These are phyloP conservation scores for Drosophila anomalata DNA, from an alignment of 2,888 invertebrate species.

Conservation along the genomic window DNA sequence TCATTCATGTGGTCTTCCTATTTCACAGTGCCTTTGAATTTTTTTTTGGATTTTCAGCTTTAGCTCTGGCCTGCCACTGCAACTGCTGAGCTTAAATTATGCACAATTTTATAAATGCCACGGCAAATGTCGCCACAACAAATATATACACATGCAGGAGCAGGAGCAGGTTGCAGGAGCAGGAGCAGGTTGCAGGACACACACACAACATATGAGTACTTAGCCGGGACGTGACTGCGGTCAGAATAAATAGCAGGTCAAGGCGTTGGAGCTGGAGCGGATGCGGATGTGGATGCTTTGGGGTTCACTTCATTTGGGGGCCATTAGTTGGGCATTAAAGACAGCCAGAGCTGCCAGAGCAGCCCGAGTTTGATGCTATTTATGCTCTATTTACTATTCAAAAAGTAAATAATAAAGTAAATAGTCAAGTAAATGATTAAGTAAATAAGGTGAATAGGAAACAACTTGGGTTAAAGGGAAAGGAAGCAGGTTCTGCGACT, in stretches of 20 bases:
- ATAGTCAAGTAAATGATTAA: no score
- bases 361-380: no score
- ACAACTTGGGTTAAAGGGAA: neutral
- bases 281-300: no score
- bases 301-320: conserved; percentile 5
- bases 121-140: conserved; percentile 44
- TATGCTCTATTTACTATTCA: no score
- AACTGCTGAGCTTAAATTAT: conserved; percentile 50
- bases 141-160: neutral
- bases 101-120: conserved; percentile 58
- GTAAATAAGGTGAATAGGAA: no score
- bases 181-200: conserved; percentile 4
- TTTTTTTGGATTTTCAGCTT: neutral
- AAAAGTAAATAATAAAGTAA: no score
- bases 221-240: conserved; percentile 48
- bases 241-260: conserved; percentile 46
- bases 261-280: conserved; percentile 15
- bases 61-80: neutral
- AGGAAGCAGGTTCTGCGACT: neutral
- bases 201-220: conserved; percentile 42
- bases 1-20: conserved; percentile 44
- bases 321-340: neutral
- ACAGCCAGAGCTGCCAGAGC: neutral
- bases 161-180: conserved; percentile 3
- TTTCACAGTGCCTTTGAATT: neutral